Evolutionary conservation across 2,888 invertebrate species (phyloP).

Genomic region (Philopedon plagiatum): DNA sequence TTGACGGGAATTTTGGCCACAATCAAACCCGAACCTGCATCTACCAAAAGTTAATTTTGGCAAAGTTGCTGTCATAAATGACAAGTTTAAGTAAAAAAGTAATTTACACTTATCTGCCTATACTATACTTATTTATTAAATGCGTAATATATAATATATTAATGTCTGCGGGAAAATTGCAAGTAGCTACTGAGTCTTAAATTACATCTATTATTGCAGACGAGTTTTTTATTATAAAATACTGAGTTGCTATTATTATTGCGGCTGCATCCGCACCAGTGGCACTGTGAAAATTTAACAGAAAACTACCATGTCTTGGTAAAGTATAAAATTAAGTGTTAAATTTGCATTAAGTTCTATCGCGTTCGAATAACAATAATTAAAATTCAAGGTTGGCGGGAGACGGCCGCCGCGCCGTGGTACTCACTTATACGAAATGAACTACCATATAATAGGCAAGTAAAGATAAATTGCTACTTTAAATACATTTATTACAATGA

Average conservation of each 20-base stretch:
- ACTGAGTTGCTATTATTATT: conserved; percentile 16
- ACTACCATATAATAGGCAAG: conserved; percentile 14
- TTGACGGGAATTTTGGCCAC: too few relatives aligned
- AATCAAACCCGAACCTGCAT: too few relatives aligned
- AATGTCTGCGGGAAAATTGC: conserved; percentile 6
- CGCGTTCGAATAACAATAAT: conserved; percentile 2
- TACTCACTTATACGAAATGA: neutral
- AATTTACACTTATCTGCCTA: neutral
- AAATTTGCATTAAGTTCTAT: neutral
- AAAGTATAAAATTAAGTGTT: conserved; percentile 2
- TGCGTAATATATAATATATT: conserved; percentile 19
- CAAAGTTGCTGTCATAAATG: neutral
- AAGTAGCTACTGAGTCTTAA: conserved; percentile 15
- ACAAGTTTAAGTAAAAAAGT: neutral
- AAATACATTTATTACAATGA: conserved; percentile 16
- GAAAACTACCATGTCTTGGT: conserved; percentile 8
- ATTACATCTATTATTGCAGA: conserved; percentile 21
- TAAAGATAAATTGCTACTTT: conserved; percentile 8
- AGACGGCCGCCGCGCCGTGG: neutral
- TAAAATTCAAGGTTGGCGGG: conserved; percentile 11
- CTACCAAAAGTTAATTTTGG: too few relatives aligned
- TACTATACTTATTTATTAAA: neutral
- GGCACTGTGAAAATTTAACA: conserved; percentile 25
- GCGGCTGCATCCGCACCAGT: conserved; percentile 27
- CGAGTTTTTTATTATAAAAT: neutral